phyloP scores from a whole-genome alignment of 2,113 vertebrate genomes.

The Puntigrus tetrazona region DNA sequence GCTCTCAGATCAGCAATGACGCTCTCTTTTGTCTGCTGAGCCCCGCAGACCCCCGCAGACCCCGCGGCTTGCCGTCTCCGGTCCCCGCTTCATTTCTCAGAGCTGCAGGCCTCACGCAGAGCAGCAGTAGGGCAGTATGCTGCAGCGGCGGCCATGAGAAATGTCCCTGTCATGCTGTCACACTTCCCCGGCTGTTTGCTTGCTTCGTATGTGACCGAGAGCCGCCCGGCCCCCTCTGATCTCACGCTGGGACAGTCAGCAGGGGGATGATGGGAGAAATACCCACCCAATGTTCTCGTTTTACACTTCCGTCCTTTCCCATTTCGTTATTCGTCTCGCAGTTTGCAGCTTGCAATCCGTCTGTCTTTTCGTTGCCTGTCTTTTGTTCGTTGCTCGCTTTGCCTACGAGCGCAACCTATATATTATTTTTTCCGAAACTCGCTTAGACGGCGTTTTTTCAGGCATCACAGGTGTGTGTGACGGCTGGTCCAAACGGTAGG shows the following conservation, averaged over 20 bases:
- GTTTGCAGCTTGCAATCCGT: background rate
- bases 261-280: slow-evolving; percentile 9
- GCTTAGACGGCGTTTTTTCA: background rate
- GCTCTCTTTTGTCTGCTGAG: background rate
- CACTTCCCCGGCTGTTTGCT: slow-evolving; percentile 24
- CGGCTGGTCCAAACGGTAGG: background rate
- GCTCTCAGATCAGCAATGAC: background rate
- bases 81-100: slow-evolving; percentile 24
- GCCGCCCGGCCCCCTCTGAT: background rate
- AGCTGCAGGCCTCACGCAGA: slow-evolving; percentile 1
- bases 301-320: slow-evolving; percentile 27
- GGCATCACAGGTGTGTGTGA: background rate
- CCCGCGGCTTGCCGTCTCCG: background rate
- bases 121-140: slow-evolving; percentile 24
- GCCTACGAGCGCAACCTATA: background rate
- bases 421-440: background rate
- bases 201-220: background rate
- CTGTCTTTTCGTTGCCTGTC: background rate
- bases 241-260: slow-evolving; percentile 25
- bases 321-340: background rate
- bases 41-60: too few relatives aligned
- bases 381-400: background rate
- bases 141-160: background rate
- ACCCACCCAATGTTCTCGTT: slow-evolving; percentile 6
- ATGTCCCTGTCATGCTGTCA: slow-evolving; percentile 33